Conservation (phyloP, 2,797 vertebrate species). For the Martes flavigula region DNA sequence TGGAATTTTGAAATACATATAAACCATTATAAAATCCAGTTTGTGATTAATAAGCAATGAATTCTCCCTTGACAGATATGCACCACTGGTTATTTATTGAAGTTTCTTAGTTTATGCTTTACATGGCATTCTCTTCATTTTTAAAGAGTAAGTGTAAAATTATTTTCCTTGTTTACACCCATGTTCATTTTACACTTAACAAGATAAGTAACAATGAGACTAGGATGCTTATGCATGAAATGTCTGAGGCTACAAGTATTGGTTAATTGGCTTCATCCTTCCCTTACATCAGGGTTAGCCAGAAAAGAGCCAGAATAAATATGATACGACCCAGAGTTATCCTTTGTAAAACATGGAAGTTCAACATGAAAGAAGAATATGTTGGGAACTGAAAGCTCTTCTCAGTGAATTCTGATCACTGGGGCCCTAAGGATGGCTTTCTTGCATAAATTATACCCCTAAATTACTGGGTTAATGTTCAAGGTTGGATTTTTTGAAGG, state of each 20-base stretch:
- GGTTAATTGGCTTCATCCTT: conserved; percentile 20
- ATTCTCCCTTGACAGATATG: conserved; percentile 64
- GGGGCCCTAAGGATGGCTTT: neutral
- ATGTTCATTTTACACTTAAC: conserved; percentile 51
- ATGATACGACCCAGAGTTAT: neutral
- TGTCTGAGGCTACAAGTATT: neutral
- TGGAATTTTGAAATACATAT: conserved; percentile 54
- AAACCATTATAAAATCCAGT: conserved; percentile 63
- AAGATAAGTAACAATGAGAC: conserved; percentile 56
- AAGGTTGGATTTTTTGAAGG: neutral
- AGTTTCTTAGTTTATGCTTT: conserved; percentile 47
- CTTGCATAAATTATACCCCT: neutral
- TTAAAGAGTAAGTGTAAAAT: neutral
- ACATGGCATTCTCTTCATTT: neutral
- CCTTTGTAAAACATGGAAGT: neutral
- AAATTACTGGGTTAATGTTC: neutral
- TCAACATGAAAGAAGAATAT: neutral
- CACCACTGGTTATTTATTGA: conserved; percentile 63
- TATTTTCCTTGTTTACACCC: conserved; percentile 39
- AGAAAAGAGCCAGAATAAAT: neutral
- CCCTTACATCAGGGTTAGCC: neutral
- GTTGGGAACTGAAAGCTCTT: neutral
- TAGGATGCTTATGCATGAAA: neutral
- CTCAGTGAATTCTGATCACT: neutral
- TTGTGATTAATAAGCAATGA: conserved; percentile 78